Evolutionary conservation across 2,888 invertebrate genomes (phyloP), one percentile per base, ranked within the genome.

Genomic region (Stenchaetothrips biformis): DNA sequence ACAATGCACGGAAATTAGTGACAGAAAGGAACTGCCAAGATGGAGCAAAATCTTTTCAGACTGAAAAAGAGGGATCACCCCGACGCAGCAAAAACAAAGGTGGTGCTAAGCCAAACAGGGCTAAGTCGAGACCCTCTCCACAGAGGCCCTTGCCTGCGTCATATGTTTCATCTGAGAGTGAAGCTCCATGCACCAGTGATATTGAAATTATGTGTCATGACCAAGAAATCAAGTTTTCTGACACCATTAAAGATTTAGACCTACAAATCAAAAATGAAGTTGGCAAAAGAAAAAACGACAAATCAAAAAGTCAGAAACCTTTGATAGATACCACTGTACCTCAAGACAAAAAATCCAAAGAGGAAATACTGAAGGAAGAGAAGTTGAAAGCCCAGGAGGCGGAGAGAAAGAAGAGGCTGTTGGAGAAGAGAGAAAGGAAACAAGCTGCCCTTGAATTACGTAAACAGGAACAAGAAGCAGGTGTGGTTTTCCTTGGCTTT

Each of bases 41-140:
- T 25, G 67, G 25, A 37, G 59, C 81, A 48, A 81, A 81, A 80
- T 67, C 74, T 25, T 21, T 48, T 27, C 48, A 49, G 47, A 80
- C 18, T 49, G 81, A 80, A 9, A 74, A 49, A 37, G 79, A 80
- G 25, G 81, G 80, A 77, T 27, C 80, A 48, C 16, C n/a, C 11
- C 77, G 67, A 59, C 49, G 77, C 62, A 67, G 77, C n/a, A 81
- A 85, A 85, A 84, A 85, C 77, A 81, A 85, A 11, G 48, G 67
- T 18, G 74, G 77, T 77, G 27, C 48, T 18, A 79, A 25, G 67
- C 67, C 67, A 25, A 74, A 74, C 67, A 21, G 92, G 81, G 91
- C 91, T 0, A 92, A 92, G 83, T 88, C 85, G 78, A 89, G 92
- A 83, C 91, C 91, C 83, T 87, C 89, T 0, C 84, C 88, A 0